These are phyloP conservation scores for Alosa alosa DNA, from an alignment of 2,113 vertebrate genomes.

Conservation along the genomic window DNA sequence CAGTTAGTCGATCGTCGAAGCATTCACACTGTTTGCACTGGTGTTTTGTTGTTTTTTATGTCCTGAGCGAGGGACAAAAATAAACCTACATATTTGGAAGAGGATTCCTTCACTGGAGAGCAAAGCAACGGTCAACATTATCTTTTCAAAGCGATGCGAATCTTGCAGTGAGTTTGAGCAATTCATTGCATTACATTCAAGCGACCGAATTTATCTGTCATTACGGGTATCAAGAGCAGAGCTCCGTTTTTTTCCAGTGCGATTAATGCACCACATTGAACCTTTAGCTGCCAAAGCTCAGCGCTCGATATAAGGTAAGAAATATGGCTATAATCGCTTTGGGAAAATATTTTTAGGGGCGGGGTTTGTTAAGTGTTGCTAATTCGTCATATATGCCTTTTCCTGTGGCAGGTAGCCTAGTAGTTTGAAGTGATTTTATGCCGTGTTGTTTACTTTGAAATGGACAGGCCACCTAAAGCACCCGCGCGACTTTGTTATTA, in stretches of 20 bases:
- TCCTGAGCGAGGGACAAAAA: slow-evolving; percentile 9
- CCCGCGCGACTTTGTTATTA: background rate
- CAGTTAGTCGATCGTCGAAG: slow-evolving; percentile 12
- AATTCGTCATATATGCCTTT: slow-evolving; percentile 24
- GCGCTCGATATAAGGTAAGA: slow-evolving; percentile 16
- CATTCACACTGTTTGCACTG: slow-evolving; percentile 29
- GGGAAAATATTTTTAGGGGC: slow-evolving; percentile 14
- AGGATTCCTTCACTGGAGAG: slow-evolving; percentile 42
- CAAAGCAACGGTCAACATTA: slow-evolving; percentile 17
- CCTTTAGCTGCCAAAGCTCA: slow-evolving; percentile 20
- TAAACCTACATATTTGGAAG: slow-evolving; percentile 24
- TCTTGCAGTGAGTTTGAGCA: slow-evolving; percentile 18
- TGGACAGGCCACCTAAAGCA: background rate
- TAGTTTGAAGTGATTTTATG: background rate
- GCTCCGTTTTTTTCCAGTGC: slow-evolving; percentile 13
- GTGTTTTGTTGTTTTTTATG: background rate
- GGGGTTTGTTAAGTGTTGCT: slow-evolving; percentile 23
- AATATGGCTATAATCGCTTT: background rate
- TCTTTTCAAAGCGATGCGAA: slow-evolving; percentile 20
- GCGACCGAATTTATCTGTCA: slow-evolving; percentile 19
- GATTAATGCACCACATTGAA: slow-evolving; percentile 20
- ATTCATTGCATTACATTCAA: slow-evolving; percentile 16
- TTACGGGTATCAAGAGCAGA: slow-evolving; percentile 31
- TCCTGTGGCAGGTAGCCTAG: background rate
- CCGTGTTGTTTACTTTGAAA: background rate